Evolutionary conservation across 2,888 invertebrate species (phyloP), one percentile per base, ranked within the genome.

Genomic region (Hipparchia semele): DNA sequence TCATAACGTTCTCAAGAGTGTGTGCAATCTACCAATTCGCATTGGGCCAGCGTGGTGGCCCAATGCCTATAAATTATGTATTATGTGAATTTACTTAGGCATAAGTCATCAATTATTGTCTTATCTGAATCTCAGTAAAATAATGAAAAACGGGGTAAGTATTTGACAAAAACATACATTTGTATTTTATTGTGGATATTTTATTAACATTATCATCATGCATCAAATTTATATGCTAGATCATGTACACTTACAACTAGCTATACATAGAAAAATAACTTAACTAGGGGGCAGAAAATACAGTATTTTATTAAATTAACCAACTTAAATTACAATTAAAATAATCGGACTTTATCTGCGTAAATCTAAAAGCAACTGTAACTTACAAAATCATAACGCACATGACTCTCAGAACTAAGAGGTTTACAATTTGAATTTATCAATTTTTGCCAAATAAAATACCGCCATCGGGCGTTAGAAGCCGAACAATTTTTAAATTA

Each of bases 251-350:
- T 92, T 94, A 94, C 87, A 90, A 92, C 93, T 94, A 94, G 86
- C 93, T 94, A 93, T 94, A 94, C 94, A 94, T 93, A 93, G 90
- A 92, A 92, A 92, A 92, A 92, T 92, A 93, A 93, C 93, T 92
- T 92, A 93, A 91, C 90, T 90, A 90, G 86, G 89, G 88, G 90
- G 92, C 90, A 92, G 89, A 92, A 91, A 94, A 91, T 92, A 93
- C 92, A 92, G 83, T 92, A 91, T 89, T 91, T 92, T 90, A 90
- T 90, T 92, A 90, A 90, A 89, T 89, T 91, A 90, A 88, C 87
- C 84, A 87, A 87, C 89, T 92, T 89, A 88, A 87, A 86, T 87
- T 91, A 91, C 77, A 90, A 87, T 87, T 90, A 91, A 78, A 90
- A 88, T 90, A 90, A 79, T 89, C 90, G 91, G 91, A 91, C 90